phyloP scores from a whole-genome alignment of 2,888 invertebrate species.

The Rosalia funebris region DNA sequence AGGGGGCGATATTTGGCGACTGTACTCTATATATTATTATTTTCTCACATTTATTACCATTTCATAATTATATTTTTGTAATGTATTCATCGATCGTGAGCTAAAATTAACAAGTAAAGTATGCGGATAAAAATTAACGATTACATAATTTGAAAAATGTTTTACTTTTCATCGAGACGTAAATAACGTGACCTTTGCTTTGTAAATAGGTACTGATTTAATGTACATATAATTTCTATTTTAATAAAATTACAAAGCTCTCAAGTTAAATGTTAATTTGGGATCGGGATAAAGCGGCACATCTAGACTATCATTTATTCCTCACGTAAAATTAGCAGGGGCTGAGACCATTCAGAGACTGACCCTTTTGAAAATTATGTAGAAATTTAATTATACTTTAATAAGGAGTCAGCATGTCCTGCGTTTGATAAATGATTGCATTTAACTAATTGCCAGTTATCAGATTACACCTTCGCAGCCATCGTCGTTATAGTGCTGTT shows the following conservation, averaged over 20 bases:
- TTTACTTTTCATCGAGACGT: no score
- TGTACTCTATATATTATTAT: no score
- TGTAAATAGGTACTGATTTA: no score
- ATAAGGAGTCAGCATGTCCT: slow-evolving; percentile 56
- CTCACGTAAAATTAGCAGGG: slow-evolving; percentile 44
- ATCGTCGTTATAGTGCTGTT: slow-evolving; percentile 42
- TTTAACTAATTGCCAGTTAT: slow-evolving; percentile 64
- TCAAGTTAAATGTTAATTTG: slow-evolving; percentile 40
- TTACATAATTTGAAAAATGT: no score
- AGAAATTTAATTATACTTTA: slow-evolving; percentile 63
- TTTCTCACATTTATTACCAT: no score
- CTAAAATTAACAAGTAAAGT: no score
- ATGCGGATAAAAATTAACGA: no score
- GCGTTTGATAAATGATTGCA: slow-evolving; percentile 63
- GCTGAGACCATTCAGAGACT: slow-evolving; percentile 45
- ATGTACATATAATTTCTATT: slow-evolving; percentile 28
- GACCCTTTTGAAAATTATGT: slow-evolving; percentile 60
- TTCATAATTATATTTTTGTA: no score
- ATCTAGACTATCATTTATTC: slow-evolving; percentile 45
- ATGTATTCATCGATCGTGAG: no score
- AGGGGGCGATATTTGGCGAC: no score
- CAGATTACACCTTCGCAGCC: slow-evolving; percentile 59
- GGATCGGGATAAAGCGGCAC: slow-evolving; percentile 34
- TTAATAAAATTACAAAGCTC: slow-evolving; percentile 44
- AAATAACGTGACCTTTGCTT: no score